Percentiles rank a stretch among this genome's conserved stretches.
These are phyloP conservation scores for Seriola rivoliana DNA, from an alignment of 2,113 vertebrate species.

Conservation along the genomic window DNA sequence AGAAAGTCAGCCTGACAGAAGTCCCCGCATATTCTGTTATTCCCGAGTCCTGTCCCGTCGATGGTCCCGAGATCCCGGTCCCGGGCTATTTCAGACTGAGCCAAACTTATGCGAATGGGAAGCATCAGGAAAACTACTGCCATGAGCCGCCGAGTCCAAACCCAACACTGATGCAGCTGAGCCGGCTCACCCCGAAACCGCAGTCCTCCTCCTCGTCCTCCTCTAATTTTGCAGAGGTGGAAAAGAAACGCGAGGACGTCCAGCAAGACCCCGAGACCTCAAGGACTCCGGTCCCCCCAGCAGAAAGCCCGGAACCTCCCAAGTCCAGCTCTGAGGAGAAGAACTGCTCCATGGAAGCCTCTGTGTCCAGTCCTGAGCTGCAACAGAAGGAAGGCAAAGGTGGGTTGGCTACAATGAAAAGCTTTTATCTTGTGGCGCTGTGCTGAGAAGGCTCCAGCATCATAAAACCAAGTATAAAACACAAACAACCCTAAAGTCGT, in stretches of 20 bases:
- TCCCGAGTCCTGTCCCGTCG: slow-evolving; percentile 92
- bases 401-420: slow-evolving; percentile 90
- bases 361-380: slow-evolving; percentile 95
- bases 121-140: slow-evolving; percentile 93
- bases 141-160: slow-evolving; percentile 93
- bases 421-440: slow-evolving; percentile 89
- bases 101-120: slow-evolving; percentile 96
- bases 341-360: slow-evolving; percentile 89
- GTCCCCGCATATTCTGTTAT: slow-evolving; percentile 93
- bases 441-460: slow-evolving; percentile 88
- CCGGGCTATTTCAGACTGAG: slow-evolving; percentile 99
- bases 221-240: slow-evolving; percentile 88
- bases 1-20: slow-evolving; percentile 92
- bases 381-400: slow-evolving; percentile 97
- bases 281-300: slow-evolving; percentile 86
- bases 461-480: slow-evolving; percentile 92
- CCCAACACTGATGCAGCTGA: slow-evolving; percentile 93
- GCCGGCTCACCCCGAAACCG: slow-evolving; percentile 92
- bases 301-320: slow-evolving; percentile 90
- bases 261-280: slow-evolving; percentile 87
- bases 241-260: slow-evolving; percentile 92
- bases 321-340: slow-evolving; percentile 91
- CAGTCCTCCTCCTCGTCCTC: slow-evolving; percentile 87
- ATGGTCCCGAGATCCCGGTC: slow-evolving; percentile 97
- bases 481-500: slow-evolving; percentile 91